Conservation (phyloP, 2,888 invertebrate species). For the Tolmerus cingulatus region DNA sequence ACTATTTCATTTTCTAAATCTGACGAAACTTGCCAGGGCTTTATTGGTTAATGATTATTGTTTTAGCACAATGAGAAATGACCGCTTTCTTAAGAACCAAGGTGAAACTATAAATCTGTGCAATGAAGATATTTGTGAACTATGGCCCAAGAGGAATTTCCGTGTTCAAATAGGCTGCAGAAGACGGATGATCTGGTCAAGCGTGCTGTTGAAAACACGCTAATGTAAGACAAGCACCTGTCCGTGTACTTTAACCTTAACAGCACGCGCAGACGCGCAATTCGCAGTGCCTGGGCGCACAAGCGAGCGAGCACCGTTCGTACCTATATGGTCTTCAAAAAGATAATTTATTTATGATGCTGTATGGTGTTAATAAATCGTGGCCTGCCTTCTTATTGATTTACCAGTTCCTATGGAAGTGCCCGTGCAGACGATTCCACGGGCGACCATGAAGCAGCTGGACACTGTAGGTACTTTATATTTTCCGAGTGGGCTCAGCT, state of each 20-base stretch:
- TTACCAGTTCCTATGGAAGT: slow-evolving; percentile 27
- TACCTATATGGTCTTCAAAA: slow-evolving; percentile 18
- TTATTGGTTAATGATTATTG: too few relatives aligned
- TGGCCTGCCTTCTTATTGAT: slow-evolving; percentile 35
- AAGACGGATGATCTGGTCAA: neutral
- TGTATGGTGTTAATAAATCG: slow-evolving; percentile 42
- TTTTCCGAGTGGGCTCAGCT: slow-evolving; percentile 16
- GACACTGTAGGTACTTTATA: neutral
- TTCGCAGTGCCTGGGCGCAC: neutral
- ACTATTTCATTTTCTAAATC: too few relatives aligned
- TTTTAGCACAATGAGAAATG: too few relatives aligned
- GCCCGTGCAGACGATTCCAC: slow-evolving; percentile 10
- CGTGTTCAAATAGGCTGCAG: neutral
- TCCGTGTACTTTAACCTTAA: slow-evolving; percentile 37
- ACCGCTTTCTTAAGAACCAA: neutral
- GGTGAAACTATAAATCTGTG: neutral
- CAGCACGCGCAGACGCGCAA: slow-evolving; percentile 16
- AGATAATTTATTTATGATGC: slow-evolving; percentile 42
- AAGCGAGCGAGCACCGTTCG: neutral
- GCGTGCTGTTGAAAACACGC: neutral
- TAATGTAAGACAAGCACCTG: slow-evolving; percentile 45
- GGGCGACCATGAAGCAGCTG: neutral
- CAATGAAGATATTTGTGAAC: neutral
- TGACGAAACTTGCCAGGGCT: too few relatives aligned
- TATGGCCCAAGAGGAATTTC: neutral